These are phyloP conservation scores for Gymnocephalus cernua DNA, from an alignment of 2,113 vertebrate species.

Conservation along the genomic window DNA sequence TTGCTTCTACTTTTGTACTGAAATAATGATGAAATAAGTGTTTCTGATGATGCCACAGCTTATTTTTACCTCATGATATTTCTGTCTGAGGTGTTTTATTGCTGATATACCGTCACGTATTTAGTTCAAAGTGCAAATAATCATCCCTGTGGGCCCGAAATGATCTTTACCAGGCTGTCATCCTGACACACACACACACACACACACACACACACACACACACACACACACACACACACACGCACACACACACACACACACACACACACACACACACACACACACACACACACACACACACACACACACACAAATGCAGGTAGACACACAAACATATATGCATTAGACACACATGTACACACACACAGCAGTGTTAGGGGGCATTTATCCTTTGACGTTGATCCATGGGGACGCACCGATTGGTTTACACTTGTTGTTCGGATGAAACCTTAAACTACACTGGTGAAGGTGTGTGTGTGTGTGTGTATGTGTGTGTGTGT, in stretches of 20 bases:
- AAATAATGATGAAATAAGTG: not conserved
- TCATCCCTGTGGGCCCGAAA: conserved; percentile 3
- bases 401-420: conserved; percentile 47
- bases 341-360: not conserved
- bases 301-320: too few relatives aligned
- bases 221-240: not conserved
- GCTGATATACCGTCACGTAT: too few relatives aligned
- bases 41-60: not conserved
- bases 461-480: not conserved
- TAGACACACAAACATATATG: not conserved
- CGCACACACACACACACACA: not conserved
- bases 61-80: not conserved
- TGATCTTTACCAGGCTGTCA: not conserved
- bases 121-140: conserved; percentile 24
- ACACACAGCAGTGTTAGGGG: not conserved
- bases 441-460: conserved; percentile 56
- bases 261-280: not conserved
- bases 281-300: conserved; percentile 7
- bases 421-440: conserved; percentile 56
- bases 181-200: conserved; percentile 16
- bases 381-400: conserved; percentile 12
- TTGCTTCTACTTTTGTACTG: not conserved
- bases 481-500: conserved; percentile 10
- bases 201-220: not conserved
- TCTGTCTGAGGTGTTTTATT: not conserved